phyloP scores from a whole-genome alignment of 2,113 vertebrate genomes.

The Varanus salvator region DNA sequence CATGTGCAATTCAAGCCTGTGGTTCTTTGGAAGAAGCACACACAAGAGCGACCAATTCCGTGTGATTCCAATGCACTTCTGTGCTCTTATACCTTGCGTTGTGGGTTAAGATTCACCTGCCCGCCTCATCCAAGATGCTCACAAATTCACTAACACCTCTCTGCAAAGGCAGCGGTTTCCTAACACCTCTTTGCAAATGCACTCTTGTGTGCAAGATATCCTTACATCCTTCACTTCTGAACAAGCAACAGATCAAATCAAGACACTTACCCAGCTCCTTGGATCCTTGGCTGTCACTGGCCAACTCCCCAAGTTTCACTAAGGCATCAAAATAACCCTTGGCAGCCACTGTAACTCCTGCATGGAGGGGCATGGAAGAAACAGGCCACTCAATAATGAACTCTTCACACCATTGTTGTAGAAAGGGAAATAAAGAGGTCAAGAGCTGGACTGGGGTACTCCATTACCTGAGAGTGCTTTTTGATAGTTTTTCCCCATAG shows the following conservation, averaged over 20 bases:
- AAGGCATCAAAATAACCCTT: conserved; percentile 89
- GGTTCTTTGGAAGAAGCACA: not conserved
- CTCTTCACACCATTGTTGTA: not conserved
- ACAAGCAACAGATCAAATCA: not conserved
- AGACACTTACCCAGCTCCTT: conserved; percentile 84
- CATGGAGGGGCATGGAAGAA: not conserved
- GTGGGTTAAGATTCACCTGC: not conserved
- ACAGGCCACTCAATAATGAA: not conserved
- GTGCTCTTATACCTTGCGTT: not conserved
- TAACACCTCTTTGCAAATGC: not conserved
- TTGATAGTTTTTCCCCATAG: conserved; percentile 88
- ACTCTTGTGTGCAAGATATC: not conserved
- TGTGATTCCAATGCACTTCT: not conserved
- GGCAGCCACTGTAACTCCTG: conserved; percentile 86
- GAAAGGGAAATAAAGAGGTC: not conserved
- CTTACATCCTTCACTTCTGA: not conserved
- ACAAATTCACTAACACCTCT: not conserved
- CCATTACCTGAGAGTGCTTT: conserved; percentile 83
- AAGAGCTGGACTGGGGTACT: not conserved
- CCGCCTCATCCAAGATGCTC: not conserved
- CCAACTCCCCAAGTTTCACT: conserved; percentile 87
- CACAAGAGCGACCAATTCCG: not conserved
- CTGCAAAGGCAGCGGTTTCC: not conserved
- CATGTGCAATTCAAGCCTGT: too few species aligned
- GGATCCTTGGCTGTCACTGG: conserved; percentile 88